Evolutionary conservation across 2,113 vertebrate genomes (phyloP).

Genomic region (Tinamus guttatus): DNA sequence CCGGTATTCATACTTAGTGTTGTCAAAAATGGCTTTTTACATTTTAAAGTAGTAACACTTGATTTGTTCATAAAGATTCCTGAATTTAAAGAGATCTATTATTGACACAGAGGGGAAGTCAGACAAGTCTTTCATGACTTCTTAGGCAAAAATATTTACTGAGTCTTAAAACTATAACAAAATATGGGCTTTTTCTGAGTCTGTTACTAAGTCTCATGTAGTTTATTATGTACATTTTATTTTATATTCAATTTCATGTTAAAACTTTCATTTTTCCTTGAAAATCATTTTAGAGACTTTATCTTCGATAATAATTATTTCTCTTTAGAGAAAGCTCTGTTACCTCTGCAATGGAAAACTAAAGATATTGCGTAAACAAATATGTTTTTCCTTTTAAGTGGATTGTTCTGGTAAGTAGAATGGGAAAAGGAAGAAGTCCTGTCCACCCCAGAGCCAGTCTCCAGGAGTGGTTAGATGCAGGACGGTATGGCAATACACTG

Average conservation of each 20-base stretch:
- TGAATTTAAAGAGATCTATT: background rate
- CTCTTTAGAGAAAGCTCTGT: background rate
- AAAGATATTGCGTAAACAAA: background rate
- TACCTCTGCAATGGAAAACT: background rate
- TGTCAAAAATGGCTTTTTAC: background rate
- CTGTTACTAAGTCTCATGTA: background rate
- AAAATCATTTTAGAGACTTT: background rate
- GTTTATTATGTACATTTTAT: background rate
- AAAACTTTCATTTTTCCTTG: background rate
- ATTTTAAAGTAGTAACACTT: background rate
- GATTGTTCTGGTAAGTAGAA: background rate
- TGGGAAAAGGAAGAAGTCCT: background rate
- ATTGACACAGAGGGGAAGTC: background rate
- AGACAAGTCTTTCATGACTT: background rate
- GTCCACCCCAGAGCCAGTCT: background rate
- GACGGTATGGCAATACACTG: background rate
- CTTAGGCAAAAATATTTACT: background rate
- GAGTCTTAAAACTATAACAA: background rate
- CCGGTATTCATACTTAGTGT: background rate
- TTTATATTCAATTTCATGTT: background rate
- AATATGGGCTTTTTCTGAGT: background rate
- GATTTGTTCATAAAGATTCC: background rate
- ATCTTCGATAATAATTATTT: background rate
- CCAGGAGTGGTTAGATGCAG: accelerated
- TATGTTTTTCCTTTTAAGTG: background rate